Evolutionary conservation across 64 coral and sea anemone genomes (phyloP), one percentile per base, ranked within the genome.

Genomic region (Pocillopora damicornis): DNA sequence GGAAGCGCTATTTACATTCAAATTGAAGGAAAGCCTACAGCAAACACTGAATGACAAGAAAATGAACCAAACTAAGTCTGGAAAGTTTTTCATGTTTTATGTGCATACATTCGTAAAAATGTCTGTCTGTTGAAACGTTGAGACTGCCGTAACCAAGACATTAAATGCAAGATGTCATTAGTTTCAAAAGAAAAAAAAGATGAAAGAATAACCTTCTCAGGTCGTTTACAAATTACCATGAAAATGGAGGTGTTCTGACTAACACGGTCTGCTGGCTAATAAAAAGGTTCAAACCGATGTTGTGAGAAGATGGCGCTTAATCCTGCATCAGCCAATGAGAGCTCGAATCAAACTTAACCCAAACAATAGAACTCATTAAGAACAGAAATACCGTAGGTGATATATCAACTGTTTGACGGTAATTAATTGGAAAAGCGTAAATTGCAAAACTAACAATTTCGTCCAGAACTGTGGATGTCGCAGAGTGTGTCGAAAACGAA

Each of bases 391-490:
- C 91, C 68, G 62, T 65, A 75, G 91, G 77, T 88, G 86, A 92
- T 92, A 76, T 85, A 89, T 93, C 91, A 93, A 93, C 87, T 93
- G 87, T 83, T 73, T 93, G 94, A 88, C 90, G 89, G 85, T 96
- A 90, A 96, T 96, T 96, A 93, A 87, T 88, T 93, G 67, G 76
- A 87, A 93, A 96, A 88, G 73, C 88, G 83, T 88, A 93, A 96
- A 93, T 93, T 93, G 88, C 25, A 93, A 93, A 96, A 90, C 91
- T 92, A 92, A 92, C 90, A 90, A 87, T 92, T 92, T 91, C 78
- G 79, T 75, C 92, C 37, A 22, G 56, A 81, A 59, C 60, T 91
- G 74, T 91, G 62, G 84, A 73, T 78, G 84, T 63, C 86, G 80
- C 5, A 13, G 63, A 82, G 61, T 79, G 79, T 51, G 36, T 72